Conservation (phyloP, 92 coral and sea anemone species). For the Actinostola sp. region DNA sequence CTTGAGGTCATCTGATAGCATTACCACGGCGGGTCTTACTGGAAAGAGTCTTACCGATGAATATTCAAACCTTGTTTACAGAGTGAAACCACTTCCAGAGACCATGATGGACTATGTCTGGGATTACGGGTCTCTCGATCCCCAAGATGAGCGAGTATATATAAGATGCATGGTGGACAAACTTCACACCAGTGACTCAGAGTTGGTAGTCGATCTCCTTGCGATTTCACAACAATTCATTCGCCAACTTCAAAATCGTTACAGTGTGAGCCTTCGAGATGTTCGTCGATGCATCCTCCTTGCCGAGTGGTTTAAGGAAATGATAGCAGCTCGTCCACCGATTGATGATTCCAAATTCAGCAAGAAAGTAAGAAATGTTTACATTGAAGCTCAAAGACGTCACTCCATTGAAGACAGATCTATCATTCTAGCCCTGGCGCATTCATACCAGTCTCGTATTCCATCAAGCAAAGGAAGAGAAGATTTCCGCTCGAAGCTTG, state of each 20-base stretch:
- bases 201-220: slow-evolving; percentile 58
- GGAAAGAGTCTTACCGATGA: slow-evolving; percentile 75
- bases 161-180: slow-evolving; percentile 72
- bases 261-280: slow-evolving; percentile 82
- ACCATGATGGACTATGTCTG: slow-evolving; percentile 88
- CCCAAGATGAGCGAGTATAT: slow-evolving; percentile 71
- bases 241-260: slow-evolving; percentile 65
- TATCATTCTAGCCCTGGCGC: slow-evolving; percentile 77
- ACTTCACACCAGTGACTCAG: slow-evolving; percentile 6
- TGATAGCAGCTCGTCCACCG: slow-evolving; percentile 33
- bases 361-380: slow-evolving; percentile 11
- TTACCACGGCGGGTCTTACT: slow-evolving; percentile 66
- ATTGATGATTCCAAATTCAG: slow-evolving; percentile 11
- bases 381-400: slow-evolving; percentile 11
- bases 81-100: slow-evolving; percentile 88
- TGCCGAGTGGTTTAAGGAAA: slow-evolving; percentile 66
- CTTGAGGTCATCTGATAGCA: slow-evolving; percentile 56
- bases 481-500: slow-evolving; percentile 35
- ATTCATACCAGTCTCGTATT: slow-evolving; percentile 74
- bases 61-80: slow-evolving; percentile 78
- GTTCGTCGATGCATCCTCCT: slow-evolving; percentile 82
- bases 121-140: slow-evolving; percentile 86
- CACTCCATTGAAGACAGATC: slow-evolving; percentile 38
- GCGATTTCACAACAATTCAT: slow-evolving; percentile 65
- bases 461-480: slow-evolving; percentile 46